Base-by-base conservation (phyloP, 2,888 invertebrate genomes). In the Caenorhabditis japonica region DNA sequence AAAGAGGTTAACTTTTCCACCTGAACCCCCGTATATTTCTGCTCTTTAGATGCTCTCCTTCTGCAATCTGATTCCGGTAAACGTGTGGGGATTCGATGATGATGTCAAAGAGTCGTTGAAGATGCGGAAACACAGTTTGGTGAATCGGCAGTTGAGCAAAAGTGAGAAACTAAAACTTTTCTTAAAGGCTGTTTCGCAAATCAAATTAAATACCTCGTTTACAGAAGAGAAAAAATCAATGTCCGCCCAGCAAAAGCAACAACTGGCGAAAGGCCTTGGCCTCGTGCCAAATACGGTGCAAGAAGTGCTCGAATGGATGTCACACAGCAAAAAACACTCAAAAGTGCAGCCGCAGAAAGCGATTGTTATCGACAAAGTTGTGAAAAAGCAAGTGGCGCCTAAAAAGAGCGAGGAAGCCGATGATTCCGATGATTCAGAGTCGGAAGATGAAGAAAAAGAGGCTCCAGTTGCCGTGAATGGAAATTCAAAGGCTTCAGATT, bases 51-150 rank as follows among this genome's bases (percentile, higher is more conserved):
- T 75, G 52, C 51, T 59, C 17, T 39, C 36, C 12, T 75, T 75
- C 49, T 76, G 79, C 51, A 75, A 82, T 36, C 30, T 81, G 33
- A 76, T 83, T 33, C 83, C 82, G 3, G 58, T 77, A 2, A 47
- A 44, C 7, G 60, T 58, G 41, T 84, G 83, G 83, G 83, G 83
- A 17, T 82, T 84, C 43, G 82, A 81, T 44, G 79, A 82, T 15
- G 72, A 70, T 21, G 77, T 79, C 5, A 73, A 73, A 25, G 81
- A 82, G 12, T 61, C 59, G 12, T 41, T 84, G 23, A 76, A 77
- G 27, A 71, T 79, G 62, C 46, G 73, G 13, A 84, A 82, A 46
- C 82, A 83, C 51, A 55, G 71, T 55, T 13, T 81, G 21, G 80
- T 83, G 25, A 80, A 82, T 56, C 68, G 80, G 19, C 66, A 80